Evolutionary conservation across 1,140 invertebrate species (phyloP), one percentile per base, ranked within the genome.

Genomic region (Heterodera schachtii): DNA sequence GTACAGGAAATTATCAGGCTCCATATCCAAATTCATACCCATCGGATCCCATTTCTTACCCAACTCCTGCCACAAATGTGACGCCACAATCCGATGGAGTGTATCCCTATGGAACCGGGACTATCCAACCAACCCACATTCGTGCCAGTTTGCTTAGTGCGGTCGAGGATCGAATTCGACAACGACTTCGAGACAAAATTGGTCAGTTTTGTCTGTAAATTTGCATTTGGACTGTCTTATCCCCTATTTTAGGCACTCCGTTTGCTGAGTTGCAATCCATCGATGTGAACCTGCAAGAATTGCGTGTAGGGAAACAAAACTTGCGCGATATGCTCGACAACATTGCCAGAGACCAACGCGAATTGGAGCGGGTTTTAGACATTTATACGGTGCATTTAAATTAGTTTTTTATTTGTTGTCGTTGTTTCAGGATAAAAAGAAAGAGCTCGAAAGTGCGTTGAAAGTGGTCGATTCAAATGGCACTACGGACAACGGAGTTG

Each of bases 101-200:
- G 41, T 60, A 57, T 66, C 70, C 47, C 11, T 75, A 75, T 83
- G 46, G 66, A 69, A 60, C 52, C 73, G 66, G 75, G 16, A 96
- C 95, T 19, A 96, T 98, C 69, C 95, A 95, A 67, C 95, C 97
- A 88, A 95, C 97, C 89, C 96, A 98, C 60, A 95, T 98, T 73
- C 93, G 95, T 88, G 95, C 94, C 67, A 98, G 96, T 44, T 91
- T 99, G 11, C 90, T 98, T 3, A 96, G 95, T 73, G 97, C 96
- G 21, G 95, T 98, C 1, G 95, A 97, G 91, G 96, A 98, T 90
- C 97, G 97, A 92, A 90, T 98, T 75, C 93, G 94, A 85, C 92
- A 95, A 79, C 92, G 94, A 81, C 92, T 98, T 69, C 93, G 94
- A 82, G 96, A 98, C 89, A 94, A 95, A 87, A 94, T 94, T 84